These are phyloP conservation scores for Nemopilema nomurai DNA, from an alignment of 30 jellyfish, hydroid and myxozoan genomes.

Conservation along the genomic window DNA sequence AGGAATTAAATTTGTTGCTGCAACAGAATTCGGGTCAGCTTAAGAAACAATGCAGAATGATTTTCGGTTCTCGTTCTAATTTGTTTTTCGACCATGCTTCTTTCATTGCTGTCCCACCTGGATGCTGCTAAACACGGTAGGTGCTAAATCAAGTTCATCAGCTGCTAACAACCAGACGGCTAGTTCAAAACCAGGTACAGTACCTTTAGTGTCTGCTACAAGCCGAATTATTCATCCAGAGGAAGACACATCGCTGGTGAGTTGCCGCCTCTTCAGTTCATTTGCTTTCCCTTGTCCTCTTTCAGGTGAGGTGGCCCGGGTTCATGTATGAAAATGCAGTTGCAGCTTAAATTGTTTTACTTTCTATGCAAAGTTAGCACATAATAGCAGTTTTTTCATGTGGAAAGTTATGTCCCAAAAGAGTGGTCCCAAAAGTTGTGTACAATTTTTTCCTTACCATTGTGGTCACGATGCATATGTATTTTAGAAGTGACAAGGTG, in stretches of 20 bases:
- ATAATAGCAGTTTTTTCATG: too few relatives aligned
- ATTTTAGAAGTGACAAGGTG: too few relatives aligned
- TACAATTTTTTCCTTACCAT: too few relatives aligned
- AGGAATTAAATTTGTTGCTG: not conserved
- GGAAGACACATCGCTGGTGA: slow-evolving; percentile 93
- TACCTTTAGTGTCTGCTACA: slow-evolving; percentile 96
- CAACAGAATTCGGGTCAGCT: slow-evolving; percentile 7
- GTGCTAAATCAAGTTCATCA: slow-evolving; percentile 73
- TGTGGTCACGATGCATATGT: too few relatives aligned
- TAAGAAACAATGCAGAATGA: not conserved
- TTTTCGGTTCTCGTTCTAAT: slow-evolving; percentile 2
- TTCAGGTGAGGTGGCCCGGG: slow-evolving; percentile 35
- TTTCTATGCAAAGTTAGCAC: too few relatives aligned
- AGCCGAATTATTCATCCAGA: slow-evolving; percentile 97
- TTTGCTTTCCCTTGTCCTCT: slow-evolving; percentile 17
- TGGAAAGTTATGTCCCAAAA: too few relatives aligned
- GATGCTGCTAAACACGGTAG: slow-evolving; percentile 80
- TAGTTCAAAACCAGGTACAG: slow-evolving; percentile 82
- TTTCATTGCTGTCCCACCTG: slow-evolving; percentile 61
- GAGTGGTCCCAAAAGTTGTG: too few relatives aligned
- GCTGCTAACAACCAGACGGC: slow-evolving; percentile 49
- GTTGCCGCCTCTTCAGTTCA: slow-evolving; percentile 20
- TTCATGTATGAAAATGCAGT: not conserved
- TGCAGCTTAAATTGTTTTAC: too few relatives aligned
- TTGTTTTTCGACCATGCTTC: slow-evolving; percentile 48